phyloP scores from a whole-genome alignment of 37 sponge, comb jelly and placozoan genomes.

The Beroe ovata region DNA sequence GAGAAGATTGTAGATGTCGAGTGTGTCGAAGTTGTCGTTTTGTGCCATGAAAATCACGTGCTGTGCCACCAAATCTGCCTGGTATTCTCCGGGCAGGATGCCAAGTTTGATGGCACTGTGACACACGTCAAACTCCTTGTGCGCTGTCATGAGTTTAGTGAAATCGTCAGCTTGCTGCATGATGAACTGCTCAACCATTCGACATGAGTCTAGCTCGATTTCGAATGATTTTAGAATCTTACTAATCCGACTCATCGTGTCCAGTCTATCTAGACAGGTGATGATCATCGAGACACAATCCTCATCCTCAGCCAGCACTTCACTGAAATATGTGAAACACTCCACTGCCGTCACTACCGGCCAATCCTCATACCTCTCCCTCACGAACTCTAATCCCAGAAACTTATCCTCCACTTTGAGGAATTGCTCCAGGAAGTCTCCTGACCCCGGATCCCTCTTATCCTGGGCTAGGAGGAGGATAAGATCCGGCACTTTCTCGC shows the following conservation, averaged over 20 bases:
- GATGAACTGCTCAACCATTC: constrained; percentile 20
- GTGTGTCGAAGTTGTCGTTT: constrained; percentile 58
- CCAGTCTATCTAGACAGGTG: constrained; percentile 9
- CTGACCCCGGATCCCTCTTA: not conserved
- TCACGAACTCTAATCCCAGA: constrained; percentile 35
- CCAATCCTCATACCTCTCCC: constrained; percentile 18
- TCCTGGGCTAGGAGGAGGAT: constrained; percentile 6
- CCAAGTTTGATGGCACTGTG: constrained; percentile 57
- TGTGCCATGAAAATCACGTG: constrained; percentile 52
- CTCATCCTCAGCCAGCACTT: not conserved
- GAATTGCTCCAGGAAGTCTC: not conserved
- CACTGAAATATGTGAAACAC: constrained; percentile 46
- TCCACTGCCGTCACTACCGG: constrained; percentile 29
- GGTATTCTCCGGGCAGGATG: constrained; percentile 8
- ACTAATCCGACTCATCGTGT: constrained; percentile 49
- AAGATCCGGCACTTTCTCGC: constrained; percentile 11
- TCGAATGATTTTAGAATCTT: constrained; percentile 21
- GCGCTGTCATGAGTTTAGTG: constrained; percentile 50
- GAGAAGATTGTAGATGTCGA: constrained; percentile 43
- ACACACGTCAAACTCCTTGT: constrained; percentile 49
- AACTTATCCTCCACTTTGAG: constrained; percentile 14
- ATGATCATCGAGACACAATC: constrained; percentile 19
- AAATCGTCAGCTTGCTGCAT: constrained; percentile 4
- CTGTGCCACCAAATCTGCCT: constrained; percentile 49
- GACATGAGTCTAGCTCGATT: constrained; percentile 7